A percentile compares a stretch with the other conserved stretches of the same genome.
Evolutionary conservation across 92 coral and sea anemone species (phyloP).

Genomic region (Actinostola sp.): DNA sequence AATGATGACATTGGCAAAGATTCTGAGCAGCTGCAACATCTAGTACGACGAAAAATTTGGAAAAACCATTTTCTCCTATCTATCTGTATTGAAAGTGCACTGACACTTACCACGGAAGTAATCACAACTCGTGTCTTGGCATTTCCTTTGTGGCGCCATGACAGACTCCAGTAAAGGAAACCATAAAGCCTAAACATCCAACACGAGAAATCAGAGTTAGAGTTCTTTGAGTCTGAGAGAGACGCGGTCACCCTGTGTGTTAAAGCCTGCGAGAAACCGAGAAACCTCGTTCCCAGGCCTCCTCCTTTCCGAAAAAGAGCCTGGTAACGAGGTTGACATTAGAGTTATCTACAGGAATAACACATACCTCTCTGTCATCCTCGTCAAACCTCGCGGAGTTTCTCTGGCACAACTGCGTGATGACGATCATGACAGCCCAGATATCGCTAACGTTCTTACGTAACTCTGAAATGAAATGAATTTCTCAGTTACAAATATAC

Average conservation of each 20-base stretch:
- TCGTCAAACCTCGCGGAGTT: constrained; percentile 93
- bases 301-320: no score
- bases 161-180: constrained; percentile 94
- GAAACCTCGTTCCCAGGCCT: no score
- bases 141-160: constrained; percentile 96
- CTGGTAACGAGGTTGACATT: no score
- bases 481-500: background rate
- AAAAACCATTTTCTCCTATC: no score
- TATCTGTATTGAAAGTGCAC: background rate
- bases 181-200: constrained; percentile 98
- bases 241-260: no score
- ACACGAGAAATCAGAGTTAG: no score
- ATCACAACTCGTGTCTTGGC: constrained; percentile 82
- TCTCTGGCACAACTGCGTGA: constrained; percentile 92
- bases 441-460: constrained; percentile 73
- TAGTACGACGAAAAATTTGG: no score
- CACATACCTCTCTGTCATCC: constrained; percentile 84
- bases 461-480: constrained; percentile 56
- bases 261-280: no score
- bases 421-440: constrained; percentile 78
- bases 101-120: constrained; percentile 74
- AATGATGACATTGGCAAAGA: no score
- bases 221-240: no score
- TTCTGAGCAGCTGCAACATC: no score
- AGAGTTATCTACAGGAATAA: background rate